These are phyloP conservation scores for Cuniculus paca DNA, from an alignment of 2,797 vertebrate genomes.

Conservation along the genomic window DNA sequence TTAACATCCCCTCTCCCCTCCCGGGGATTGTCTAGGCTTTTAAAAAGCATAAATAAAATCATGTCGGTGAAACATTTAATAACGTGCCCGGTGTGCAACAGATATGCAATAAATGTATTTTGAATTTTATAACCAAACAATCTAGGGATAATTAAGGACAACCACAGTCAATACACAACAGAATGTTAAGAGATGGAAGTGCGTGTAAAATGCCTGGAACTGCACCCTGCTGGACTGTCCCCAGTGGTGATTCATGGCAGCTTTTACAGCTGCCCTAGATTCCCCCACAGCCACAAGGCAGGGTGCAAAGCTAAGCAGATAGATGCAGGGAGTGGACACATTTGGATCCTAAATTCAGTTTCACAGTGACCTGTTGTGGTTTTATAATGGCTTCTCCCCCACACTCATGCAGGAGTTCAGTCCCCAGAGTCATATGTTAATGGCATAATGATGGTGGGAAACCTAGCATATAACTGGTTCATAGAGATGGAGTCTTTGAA, in stretches of 20 bases:
- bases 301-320: rapidly evolving
- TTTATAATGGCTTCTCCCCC: not conserved
- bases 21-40: not conserved
- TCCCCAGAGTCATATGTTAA: not conserved
- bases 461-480: not conserved
- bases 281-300: not conserved
- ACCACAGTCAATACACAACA: rapidly evolving
- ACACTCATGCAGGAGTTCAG: not conserved
- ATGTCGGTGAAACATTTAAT: not conserved
- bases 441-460: not conserved
- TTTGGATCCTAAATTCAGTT: not conserved
- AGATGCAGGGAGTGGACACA: rapidly evolving
- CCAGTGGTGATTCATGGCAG: rapidly evolving
- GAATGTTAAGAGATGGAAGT: not conserved
- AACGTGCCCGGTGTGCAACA: not conserved
- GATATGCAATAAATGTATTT: not conserved
- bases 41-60: not conserved
- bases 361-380: not conserved
- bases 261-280: not conserved
- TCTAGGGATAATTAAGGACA: not conserved
- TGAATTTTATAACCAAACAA: not conserved
- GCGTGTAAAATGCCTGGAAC: not conserved
- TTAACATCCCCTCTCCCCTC: not conserved
- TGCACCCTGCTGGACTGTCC: rapidly evolving
- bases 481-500: not conserved